phyloP scores from a whole-genome alignment of 2,113 vertebrate species.

The Axis porcinus region DNA sequence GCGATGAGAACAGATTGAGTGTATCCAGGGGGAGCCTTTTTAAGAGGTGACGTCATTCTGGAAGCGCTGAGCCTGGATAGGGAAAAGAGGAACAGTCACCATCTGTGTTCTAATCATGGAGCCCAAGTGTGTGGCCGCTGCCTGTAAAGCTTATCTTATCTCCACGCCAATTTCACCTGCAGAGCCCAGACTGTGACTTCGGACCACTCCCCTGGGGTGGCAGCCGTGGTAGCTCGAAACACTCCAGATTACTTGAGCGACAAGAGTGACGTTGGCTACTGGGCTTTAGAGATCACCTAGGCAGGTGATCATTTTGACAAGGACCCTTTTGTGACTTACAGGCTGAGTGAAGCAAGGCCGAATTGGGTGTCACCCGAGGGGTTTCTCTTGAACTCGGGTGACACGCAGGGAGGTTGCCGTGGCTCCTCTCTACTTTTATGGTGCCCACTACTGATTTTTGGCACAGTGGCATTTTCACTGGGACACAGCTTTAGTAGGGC shows the following conservation, averaged over 20 bases:
- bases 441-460: not conserved
- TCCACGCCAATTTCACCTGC: not conserved
- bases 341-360: not conserved
- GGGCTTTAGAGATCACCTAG: not conserved
- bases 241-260: not conserved
- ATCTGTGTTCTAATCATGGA: not conserved
- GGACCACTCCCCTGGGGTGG: not conserved
- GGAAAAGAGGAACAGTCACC: not conserved
- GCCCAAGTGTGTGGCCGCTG: not conserved
- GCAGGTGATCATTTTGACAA: not conserved
- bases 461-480: not conserved
- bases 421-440: too few species aligned
- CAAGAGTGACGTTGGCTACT: not conserved
- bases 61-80: not conserved
- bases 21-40: not conserved
- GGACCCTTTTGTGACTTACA: not conserved
- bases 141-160: slow-evolving; percentile 42
- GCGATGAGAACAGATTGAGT: not conserved
- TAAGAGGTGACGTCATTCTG: not conserved
- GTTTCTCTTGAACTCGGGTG: not conserved
- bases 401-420: not conserved
- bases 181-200: not conserved
- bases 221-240: not conserved
- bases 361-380: not conserved
- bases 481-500: not conserved